A percentile compares a stretch with the other conserved stretches of the same genome.
These are phyloP conservation scores for Ptychadena robeensis DNA, from an alignment of 2,797 vertebrate species.

Conservation along the genomic window DNA sequence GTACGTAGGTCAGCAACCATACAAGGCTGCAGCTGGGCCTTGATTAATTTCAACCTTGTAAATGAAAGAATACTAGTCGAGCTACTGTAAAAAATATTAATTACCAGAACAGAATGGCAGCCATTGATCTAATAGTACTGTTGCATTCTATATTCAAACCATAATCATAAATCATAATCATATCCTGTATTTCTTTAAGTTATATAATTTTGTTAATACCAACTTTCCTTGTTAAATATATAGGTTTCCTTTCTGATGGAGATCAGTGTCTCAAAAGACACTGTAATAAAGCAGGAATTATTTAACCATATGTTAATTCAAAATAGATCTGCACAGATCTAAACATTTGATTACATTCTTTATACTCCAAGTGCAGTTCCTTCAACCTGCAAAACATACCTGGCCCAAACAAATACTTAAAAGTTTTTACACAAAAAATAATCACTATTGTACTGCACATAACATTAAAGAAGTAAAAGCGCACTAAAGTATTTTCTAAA, in stretches of 20 bases:
- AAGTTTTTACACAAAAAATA: too few species aligned
- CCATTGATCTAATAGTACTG: neutral
- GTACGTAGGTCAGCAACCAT: constrained; percentile 46
- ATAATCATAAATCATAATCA: neutral
- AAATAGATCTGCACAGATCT: too few species aligned
- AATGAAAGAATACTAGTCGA: neutral
- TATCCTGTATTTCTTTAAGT: neutral
- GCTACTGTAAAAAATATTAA: constrained; percentile 1
- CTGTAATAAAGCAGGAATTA: too few species aligned
- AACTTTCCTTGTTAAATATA: neutral
- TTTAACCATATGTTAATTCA: too few species aligned
- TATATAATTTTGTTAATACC: neutral
- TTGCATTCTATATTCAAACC: neutral
- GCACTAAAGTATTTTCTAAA: too few species aligned
- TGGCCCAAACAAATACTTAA: too few species aligned
- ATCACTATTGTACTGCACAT: too few species aligned
- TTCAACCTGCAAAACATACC: too few species aligned
- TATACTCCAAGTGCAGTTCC: too few species aligned
- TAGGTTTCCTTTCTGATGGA: neutral
- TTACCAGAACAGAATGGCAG: neutral
- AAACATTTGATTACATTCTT: too few species aligned
- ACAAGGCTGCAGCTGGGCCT: constrained; percentile 7
- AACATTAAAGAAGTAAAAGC: too few species aligned
- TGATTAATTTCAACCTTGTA: constrained; percentile 48
- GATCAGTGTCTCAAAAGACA: neutral